A percentile compares a stretch with the other conserved stretches of the same genome.
Evolutionary conservation across 2,888 invertebrate species (phyloP).

Genomic region (Dimorphilus gyrociliatus): DNA sequence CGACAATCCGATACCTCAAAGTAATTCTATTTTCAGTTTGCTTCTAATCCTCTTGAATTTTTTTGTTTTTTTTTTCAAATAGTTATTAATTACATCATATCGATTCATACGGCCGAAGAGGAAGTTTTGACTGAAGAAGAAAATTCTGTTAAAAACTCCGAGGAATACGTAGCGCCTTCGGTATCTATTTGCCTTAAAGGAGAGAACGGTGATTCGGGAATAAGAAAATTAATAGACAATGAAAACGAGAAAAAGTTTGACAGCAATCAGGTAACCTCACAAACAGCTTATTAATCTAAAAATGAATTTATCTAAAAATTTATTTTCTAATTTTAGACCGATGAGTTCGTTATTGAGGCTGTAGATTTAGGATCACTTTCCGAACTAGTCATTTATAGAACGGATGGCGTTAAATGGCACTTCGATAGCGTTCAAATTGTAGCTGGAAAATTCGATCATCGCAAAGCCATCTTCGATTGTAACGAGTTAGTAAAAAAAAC

Average conservation of each 20-base stretch:
- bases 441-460: slow-evolving; percentile 14
- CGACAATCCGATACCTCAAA: too few species aligned
- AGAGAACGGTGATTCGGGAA: too few species aligned
- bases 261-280: too few species aligned
- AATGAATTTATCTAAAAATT: not conserved
- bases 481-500: slow-evolving; percentile 11
- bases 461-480: slow-evolving; percentile 15
- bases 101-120: too few species aligned
- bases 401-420: slow-evolving; percentile 19
- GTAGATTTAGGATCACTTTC: slow-evolving; percentile 21
- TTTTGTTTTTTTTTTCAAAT: not conserved
- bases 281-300: too few species aligned
- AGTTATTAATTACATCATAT: not conserved
- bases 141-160: too few species aligned
- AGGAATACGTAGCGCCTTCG: too few species aligned
- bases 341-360: slow-evolving; percentile 17
- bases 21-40: too few species aligned
- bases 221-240: too few species aligned
- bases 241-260: too few species aligned
- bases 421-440: slow-evolving; percentile 19
- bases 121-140: too few species aligned
- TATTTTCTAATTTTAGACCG: slow-evolving; percentile 11
- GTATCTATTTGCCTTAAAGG: too few species aligned
- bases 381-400: slow-evolving; percentile 19
- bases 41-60: not conserved